phyloP scores from a whole-genome alignment of 2,888 invertebrate species.

The Gonocerus acuteangulatus region DNA sequence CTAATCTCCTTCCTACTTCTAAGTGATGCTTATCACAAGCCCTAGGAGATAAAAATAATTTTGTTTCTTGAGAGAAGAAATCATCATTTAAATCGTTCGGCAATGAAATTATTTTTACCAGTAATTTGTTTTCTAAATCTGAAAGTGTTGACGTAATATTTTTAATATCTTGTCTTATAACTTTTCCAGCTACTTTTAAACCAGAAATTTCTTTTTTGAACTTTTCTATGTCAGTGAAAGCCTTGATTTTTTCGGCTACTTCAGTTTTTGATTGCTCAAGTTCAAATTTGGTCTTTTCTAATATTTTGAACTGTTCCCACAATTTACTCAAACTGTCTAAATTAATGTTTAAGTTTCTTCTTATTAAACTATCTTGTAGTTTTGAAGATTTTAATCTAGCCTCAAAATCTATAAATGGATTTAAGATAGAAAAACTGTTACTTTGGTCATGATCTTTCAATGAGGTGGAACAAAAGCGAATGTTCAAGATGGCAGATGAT shows the following conservation, averaged over 20 bases:
- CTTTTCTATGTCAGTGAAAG: constrained; percentile 41
- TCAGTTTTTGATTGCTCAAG: constrained; percentile 50
- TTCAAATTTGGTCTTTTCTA: constrained; percentile 47
- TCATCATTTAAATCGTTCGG: constrained; percentile 61
- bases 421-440: constrained; percentile 58
- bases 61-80: constrained; percentile 49
- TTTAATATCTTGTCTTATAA: constrained; percentile 57
- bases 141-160: constrained; percentile 55
- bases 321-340: constrained; percentile 51
- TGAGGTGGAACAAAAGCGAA: constrained; percentile 44
- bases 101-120: constrained; percentile 55
- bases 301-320: constrained; percentile 56
- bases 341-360: constrained; percentile 51
- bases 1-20: constrained; percentile 49
- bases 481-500: not conserved
- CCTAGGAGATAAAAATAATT: constrained; percentile 40
- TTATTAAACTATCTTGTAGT: constrained; percentile 51
- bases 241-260: constrained; percentile 48
- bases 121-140: constrained; percentile 63
- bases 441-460: constrained; percentile 63
- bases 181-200: constrained; percentile 51
- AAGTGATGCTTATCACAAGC: constrained; percentile 47
- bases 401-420: constrained; percentile 60
- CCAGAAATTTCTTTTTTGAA: constrained; percentile 43
- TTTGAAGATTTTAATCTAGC: constrained; percentile 47